These are phyloP conservation scores for Microtus montanus DNA, from an alignment of 2,113 vertebrate genomes.

Conservation along the genomic window DNA sequence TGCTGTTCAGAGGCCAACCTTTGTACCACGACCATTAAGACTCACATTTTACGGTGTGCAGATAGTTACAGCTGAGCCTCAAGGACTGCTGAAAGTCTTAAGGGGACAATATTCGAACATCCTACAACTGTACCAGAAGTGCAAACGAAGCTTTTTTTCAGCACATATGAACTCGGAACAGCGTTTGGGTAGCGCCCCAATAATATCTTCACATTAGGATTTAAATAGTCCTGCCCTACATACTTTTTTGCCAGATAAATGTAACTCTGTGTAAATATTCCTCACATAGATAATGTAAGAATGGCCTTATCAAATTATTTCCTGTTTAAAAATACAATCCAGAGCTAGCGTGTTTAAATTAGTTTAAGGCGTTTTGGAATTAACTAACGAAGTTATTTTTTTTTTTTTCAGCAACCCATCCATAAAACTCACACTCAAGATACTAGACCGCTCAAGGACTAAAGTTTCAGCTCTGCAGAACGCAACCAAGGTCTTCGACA, in stretches of 20 bases:
- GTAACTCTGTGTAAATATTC: slow-evolving; percentile 13
- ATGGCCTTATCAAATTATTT: neutral
- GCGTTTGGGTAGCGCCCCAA: neutral
- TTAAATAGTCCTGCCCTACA: neutral
- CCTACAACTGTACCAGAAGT: neutral
- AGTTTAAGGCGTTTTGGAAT: neutral
- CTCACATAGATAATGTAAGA: neutral
- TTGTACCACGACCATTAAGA: slow-evolving; percentile 80
- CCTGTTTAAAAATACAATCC: neutral
- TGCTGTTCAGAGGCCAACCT: slow-evolving; percentile 75
- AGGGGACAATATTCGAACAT: neutral
- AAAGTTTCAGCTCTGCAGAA: neutral
- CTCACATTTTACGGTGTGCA: slow-evolving; percentile 55
- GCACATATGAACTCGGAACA: neutral
- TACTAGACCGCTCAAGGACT: neutral
- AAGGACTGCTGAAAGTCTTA: slow-evolving; percentile 18
- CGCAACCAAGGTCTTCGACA: neutral
- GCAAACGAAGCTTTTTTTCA: slow-evolving; percentile 14
- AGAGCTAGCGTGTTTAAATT: neutral
- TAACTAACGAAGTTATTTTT: neutral
- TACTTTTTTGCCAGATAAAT: neutral
- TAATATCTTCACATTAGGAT: neutral
- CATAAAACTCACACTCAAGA: neutral
- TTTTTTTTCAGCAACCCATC: neutral
- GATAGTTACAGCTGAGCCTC: slow-evolving; percentile 1